Evolutionary conservation across 2,797 vertebrate species (phyloP).

Genomic region (Danio jaintianensis): DNA sequence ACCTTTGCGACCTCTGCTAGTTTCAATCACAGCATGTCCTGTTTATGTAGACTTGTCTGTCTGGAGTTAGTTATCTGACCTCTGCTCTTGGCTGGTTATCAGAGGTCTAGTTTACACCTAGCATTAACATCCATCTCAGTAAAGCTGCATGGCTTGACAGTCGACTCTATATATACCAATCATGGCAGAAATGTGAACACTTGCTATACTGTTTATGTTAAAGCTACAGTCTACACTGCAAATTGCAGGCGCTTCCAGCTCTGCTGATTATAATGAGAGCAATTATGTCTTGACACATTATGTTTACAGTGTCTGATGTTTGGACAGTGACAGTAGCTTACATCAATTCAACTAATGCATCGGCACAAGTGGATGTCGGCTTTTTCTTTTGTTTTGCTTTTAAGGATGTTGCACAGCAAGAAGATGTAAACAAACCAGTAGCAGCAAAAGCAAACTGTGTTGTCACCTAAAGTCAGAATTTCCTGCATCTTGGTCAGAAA

Average conservation of each 20-base stretch:
- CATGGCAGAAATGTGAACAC: background rate
- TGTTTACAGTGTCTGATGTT: background rate
- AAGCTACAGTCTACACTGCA: slow-evolving; percentile 5
- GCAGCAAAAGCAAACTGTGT: too few relatives aligned
- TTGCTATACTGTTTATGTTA: background rate
- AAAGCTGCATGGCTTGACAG: background rate
- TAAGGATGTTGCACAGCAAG: too few relatives aligned
- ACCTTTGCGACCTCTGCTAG: slow-evolving; percentile 2
- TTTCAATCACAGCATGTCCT: background rate
- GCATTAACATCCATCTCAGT: slow-evolving; percentile 9
- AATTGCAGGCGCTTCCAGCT: background rate
- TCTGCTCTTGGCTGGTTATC: slow-evolving; percentile 3
- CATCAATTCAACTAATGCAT: background rate
- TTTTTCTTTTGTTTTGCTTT: too few relatives aligned
- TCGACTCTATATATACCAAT: background rate
- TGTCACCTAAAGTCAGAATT: too few relatives aligned
- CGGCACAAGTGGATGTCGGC: background rate
- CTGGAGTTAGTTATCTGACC: background rate
- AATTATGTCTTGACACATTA: background rate
- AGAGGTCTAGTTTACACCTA: slow-evolving; percentile 2
- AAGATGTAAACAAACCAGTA: too few relatives aligned
- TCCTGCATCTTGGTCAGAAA: too few relatives aligned
- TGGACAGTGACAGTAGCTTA: background rate
- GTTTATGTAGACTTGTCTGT: slow-evolving; percentile 5
- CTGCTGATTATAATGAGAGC: slow-evolving; percentile 12